Base-by-base conservation (phyloP, 2,113 vertebrate species). In the Pedetes capensis region DNA sequence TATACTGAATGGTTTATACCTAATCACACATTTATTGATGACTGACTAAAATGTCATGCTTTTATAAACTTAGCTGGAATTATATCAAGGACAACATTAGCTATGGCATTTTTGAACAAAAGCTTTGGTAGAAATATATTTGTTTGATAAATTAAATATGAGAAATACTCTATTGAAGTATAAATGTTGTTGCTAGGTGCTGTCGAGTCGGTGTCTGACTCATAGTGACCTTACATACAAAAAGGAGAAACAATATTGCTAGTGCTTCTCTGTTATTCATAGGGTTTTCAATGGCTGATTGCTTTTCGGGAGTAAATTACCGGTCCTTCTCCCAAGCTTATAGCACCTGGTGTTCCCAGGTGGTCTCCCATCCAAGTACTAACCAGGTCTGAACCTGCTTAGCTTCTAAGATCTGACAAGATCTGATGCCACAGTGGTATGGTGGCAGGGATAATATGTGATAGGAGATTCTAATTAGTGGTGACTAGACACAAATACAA, bases 1-100 rank as follows among this genome's bases (percentile, higher is more conserved):
- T n/a, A n/a, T n/a, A n/a, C n/a, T n/a, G n/a, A 64, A 71, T 76
- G 55, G 51, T 39, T 95, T 47, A 78, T 29, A 95, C 88, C 39
- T 76, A 88, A 76, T 90, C 49, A 79, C 25, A 76, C 20, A n/a
- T 47, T 92, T 84, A 89, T 39, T 72, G 32, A 55, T 49, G 27
- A 42, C 69, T 42, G 37, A 42, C 69, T 42, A 37, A 57, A 92
- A 82, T 1, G 34, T n/a, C 23, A 66, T 85, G 34, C 5, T 87
- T 63, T 47, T 57, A 13, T 72, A 84, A 84, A 78, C 51, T 37
- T 42, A 64, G 71, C 51, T 79, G 17, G 23, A 84, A 84, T 78
- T 64, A 37, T 34, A 64, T 82, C 29, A 89, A 76, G 10, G 71
- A 49, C 17, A 78, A 78, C 0, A 64, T 5, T 37, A 89, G 68